phyloP scores from a whole-genome alignment of 2,888 invertebrate genomes.

The Pristionchus japonicus region DNA sequence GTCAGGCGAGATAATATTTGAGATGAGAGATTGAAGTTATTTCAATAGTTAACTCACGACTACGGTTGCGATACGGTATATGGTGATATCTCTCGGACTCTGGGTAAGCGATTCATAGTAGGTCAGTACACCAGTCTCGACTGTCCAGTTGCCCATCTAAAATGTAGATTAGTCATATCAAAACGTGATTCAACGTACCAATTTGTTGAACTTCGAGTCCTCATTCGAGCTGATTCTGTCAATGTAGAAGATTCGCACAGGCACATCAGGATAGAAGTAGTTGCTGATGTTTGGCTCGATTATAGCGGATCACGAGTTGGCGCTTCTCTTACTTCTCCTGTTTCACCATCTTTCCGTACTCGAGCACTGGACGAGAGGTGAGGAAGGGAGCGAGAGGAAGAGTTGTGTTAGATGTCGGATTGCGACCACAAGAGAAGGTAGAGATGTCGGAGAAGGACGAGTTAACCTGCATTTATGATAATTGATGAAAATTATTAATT shows the following conservation, averaged over 20 bases:
- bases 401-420: not conserved
- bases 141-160: conserved; percentile 72
- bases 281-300: conserved; percentile 49
- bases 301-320: not conserved
- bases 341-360: conserved; percentile 28
- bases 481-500: too few species aligned
- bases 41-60: conserved; percentile 68
- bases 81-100: conserved; percentile 64
- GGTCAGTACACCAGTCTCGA: conserved; percentile 58
- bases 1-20: too few species aligned
- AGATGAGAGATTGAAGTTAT: too few species aligned
- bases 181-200: conserved; percentile 50
- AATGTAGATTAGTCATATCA: not conserved
- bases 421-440: not conserved
- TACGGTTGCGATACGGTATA: conserved; percentile 69
- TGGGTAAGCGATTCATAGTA: conserved; percentile 68
- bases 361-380: conserved; percentile 16
- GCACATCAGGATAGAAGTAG: conserved; percentile 58
- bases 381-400: conserved; percentile 13
- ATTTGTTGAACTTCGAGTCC: conserved; percentile 68
- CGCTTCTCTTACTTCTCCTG: conserved; percentile 25
- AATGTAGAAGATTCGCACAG: conserved; percentile 64
- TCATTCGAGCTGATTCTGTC: conserved; percentile 61
- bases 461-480: not conserved
- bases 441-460: not conserved